Base-by-base conservation (phyloP, 2,888 invertebrate species). In the Sepioteuthis lessoniana region DNA sequence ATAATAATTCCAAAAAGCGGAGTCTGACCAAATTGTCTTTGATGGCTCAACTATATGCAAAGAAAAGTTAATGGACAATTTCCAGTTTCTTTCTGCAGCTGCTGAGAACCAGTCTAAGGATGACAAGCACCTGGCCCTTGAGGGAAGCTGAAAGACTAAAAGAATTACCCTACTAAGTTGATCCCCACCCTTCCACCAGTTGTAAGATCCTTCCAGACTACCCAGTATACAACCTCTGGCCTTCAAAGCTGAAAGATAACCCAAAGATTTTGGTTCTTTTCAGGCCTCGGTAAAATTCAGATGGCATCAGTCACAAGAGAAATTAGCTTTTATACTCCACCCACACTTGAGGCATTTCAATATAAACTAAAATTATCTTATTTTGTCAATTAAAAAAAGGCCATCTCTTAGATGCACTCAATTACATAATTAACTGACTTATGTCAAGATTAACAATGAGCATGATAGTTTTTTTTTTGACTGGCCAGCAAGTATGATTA, bases 61-160 rank as follows among this genome's bases (percentile, higher is more conserved):
- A 76, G n/a, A 13, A 76, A 35, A n/a, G 16, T 16, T 76, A 76
- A 76, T 35, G 76, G 76, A 76, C 76, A 76, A 76, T n/a, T n/a
- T 10, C 76, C 10, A 76, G 76, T 76, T 35, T 0, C 25, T 55
- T 19, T 76, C 35, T 76, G 16, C 35, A 76, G 76, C 35, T n/a
- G 76, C n/a, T 35, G n/a, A 76, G n/a, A 76, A 76, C 16, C 13
- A n/a, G 76, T n/a, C 76, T 76, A 35, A 35, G 13, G 76, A 76
- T 76, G 76, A 76, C 76, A 76, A 76, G 76, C 76, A 76, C 76
- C 76, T 76, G 76, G n/a, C n/a, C n/a, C 76, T 35, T 60, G n/a
- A 16, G 35, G 16, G n/a, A 13, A n/a, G 13, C 13, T 16, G 13
- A n/a, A 76, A 76, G 31, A 76, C 76, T 76, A 76, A n/a, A 76